Base-by-base conservation (phyloP, 2,797 vertebrate genomes). In the Platalea minor region DNA sequence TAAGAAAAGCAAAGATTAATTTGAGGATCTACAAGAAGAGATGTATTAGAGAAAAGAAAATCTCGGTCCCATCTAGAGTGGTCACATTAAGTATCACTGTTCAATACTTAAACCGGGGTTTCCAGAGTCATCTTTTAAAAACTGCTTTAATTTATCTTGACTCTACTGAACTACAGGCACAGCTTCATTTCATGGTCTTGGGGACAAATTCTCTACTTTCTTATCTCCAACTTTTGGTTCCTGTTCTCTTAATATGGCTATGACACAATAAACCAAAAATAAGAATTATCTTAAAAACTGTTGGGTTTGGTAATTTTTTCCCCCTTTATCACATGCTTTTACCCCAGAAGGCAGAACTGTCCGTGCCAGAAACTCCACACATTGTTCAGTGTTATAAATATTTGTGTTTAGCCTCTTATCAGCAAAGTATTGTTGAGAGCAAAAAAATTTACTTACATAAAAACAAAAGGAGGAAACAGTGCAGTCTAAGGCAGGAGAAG, bases 391-490 rank as follows among this genome's bases (percentile, higher is more conserved):
- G 53, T 56, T 74, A 79, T 57, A 91, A 91, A 80, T 75, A 87
- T 78, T 96, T 93, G 33, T 75, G 60, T 85, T 94, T 61, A 85
- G 57, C 69, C 39, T 84, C 63, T 81, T 94, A 95, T 91, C 86
- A 91, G 81, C 26, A 9, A 80, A 45, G 88, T 51, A 91, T 77
- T 93, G 78, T 95, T 87, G 35, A 59, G 86, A 93, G 46, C 3
- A 85, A 90, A 91, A 68, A 72, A 83, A 53, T 16, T 41, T 70
- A 79, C 72, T 89, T 85, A 48, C 57, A 41, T 45, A 56, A 88
- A 86, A 95, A 93, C 88, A 95, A 96, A 93, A 94, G 88, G 61
- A 95, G 91, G 94, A 96, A 96, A 68, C 73, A 83, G 63, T 60
- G 50, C 64, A 89, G 51, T 64, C 68, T 76, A 88, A 93, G 60